These are phyloP conservation scores for Chaunax sp. DNA, from an alignment of 2,797 vertebrate genomes.

Conservation along the genomic window DNA sequence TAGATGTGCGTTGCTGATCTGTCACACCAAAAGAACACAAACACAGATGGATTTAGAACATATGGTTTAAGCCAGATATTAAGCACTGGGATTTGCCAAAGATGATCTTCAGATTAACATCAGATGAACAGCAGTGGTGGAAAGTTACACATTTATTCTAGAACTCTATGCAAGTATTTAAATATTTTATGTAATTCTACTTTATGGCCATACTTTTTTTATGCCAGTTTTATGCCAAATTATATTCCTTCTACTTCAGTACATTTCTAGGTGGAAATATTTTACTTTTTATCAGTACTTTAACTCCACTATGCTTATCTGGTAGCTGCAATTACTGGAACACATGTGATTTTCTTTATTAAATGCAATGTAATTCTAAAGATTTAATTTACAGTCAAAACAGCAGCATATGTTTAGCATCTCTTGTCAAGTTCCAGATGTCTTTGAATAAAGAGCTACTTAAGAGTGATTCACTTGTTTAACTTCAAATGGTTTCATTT, in stretches of 20 bases:
- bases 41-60: constrained; percentile 41
- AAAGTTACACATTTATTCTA: constrained; percentile 22
- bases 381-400: not conserved
- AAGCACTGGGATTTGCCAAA: constrained; percentile 63
- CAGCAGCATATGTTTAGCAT: not conserved
- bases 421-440: too few species aligned
- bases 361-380: not conserved
- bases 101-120: constrained; percentile 71
- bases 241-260: not conserved
- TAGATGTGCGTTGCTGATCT: constrained; percentile 23
- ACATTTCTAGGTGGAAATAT: not conserved
- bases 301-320: not conserved
- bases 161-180: not conserved
- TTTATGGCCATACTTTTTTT: not conserved
- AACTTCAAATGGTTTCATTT: not conserved
- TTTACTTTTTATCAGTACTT: not conserved
- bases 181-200: not conserved
- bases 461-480: not conserved
- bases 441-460: not conserved
- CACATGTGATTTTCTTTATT: too few species aligned
- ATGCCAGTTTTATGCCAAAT: not conserved
- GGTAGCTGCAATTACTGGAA: not conserved
- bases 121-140: constrained; percentile 37
- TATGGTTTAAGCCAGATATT: constrained; percentile 61
- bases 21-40: constrained; percentile 30